A percentile compares a stretch with the other conserved stretches of the same genome.
phyloP scores from a whole-genome alignment of 2,797 vertebrate genomes.

The Lepilemur septentrionalis region DNA sequence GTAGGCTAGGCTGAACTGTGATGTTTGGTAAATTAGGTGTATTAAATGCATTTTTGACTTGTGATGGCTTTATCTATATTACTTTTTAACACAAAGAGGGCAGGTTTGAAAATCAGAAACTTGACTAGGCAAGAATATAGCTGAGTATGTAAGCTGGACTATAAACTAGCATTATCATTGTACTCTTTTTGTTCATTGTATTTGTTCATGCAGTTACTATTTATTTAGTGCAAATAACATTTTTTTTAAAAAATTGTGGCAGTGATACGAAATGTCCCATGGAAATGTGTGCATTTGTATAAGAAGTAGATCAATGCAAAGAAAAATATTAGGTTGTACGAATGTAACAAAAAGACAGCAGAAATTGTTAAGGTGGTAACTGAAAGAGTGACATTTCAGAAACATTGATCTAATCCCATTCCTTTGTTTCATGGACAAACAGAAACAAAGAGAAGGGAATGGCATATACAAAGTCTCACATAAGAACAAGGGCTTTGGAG shows the following conservation, averaged over 20 bases:
- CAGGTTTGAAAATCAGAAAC: background rate
- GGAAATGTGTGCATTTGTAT: background rate
- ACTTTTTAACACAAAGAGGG: background rate
- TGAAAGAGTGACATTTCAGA: background rate
- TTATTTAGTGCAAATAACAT: background rate
- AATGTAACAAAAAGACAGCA: background rate
- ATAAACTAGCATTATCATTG: background rate
- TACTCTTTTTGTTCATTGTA: background rate
- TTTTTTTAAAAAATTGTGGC: background rate
- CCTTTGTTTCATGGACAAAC: background rate
- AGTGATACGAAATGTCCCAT: background rate
- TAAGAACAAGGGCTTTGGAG: background rate
- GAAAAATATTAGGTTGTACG: background rate
- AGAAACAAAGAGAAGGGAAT: background rate
- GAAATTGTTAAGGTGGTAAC: background rate
- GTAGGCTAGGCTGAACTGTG: background rate
- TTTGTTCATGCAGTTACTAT: background rate
- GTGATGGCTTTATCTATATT: background rate
- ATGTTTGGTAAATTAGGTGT: background rate
- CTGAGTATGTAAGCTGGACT: background rate
- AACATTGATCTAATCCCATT: background rate
- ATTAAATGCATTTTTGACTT: background rate
- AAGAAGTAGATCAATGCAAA: background rate
- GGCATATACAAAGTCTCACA: background rate
- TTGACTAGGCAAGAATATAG: background rate